Evolutionary conservation across 2,888 invertebrate species (phyloP).

Genomic region (Ormyrus thymus): DNA sequence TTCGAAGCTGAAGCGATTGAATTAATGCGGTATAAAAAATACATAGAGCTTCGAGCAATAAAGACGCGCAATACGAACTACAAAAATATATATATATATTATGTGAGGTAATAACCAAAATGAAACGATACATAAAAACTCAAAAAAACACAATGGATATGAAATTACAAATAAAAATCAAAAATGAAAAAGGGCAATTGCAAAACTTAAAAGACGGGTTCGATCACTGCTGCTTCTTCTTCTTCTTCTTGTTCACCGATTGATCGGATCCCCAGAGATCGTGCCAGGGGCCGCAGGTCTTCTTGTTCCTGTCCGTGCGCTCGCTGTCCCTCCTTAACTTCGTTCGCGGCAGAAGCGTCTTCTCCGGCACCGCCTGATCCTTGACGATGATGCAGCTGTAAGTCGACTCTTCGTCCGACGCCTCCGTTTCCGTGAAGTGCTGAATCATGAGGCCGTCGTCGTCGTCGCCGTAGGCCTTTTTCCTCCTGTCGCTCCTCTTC

Average conservation of each 20-base stretch:
- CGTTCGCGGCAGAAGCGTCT: constrained; percentile 81
- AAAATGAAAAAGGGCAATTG: constrained; percentile 5
- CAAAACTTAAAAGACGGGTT: neutral
- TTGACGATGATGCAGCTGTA: constrained; percentile 87
- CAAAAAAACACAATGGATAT: constrained; percentile 35
- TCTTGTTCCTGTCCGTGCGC: constrained; percentile 71
- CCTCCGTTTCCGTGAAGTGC: constrained; percentile 71
- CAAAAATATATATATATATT: constrained; percentile 22
- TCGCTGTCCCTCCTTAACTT: constrained; percentile 80
- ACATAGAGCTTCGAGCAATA: constrained; percentile 33
- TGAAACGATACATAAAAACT: constrained; percentile 38
- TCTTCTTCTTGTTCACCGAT: constrained; percentile 77
- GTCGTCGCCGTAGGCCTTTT: constrained; percentile 66
- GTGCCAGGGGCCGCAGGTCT: constrained; percentile 91
- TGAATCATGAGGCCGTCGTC: constrained; percentile 67
- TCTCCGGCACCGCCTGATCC: constrained; percentile 78
- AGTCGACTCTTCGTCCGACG: constrained; percentile 74
- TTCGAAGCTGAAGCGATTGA: constrained; percentile 13
- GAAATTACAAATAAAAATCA: constrained; percentile 23
- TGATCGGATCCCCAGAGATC: constrained; percentile 89
- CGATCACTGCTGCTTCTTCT: constrained; percentile 55
- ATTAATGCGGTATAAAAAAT: neutral
- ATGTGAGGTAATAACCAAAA: constrained; percentile 33
- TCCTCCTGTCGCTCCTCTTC: constrained; percentile 66
- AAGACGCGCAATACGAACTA: constrained; percentile 14